Evolutionary conservation across 2,888 invertebrate genomes (phyloP).

Genomic region (Cancer borealis): DNA sequence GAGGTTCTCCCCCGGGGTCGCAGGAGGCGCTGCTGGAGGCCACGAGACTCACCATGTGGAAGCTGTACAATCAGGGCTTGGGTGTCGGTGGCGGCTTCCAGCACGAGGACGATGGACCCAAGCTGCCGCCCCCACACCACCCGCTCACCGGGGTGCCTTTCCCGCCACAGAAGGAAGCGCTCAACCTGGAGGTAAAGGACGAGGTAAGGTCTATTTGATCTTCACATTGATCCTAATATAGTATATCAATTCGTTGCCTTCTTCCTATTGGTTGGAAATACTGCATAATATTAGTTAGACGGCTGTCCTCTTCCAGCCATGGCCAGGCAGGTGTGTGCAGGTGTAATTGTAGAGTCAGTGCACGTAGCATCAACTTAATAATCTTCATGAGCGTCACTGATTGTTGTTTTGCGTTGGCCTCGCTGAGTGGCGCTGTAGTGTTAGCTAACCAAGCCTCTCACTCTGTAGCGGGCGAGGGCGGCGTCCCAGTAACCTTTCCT

Average conservation of each 20-base stretch:
- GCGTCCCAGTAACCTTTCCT: not conserved
- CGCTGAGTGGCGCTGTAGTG: not conserved
- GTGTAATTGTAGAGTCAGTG: not conserved
- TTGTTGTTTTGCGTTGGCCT: not conserved
- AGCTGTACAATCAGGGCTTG: conserved; percentile 85
- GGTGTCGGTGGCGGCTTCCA: conserved; percentile 66
- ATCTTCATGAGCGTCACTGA: not conserved
- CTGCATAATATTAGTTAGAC: not conserved
- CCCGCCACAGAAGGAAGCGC: conserved; percentile 88
- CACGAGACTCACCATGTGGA: conserved; percentile 90
- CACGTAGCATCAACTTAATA: not conserved
- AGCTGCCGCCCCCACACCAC: conserved; percentile 72
- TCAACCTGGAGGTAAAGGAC: conserved; percentile 85
- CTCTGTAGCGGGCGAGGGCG: not conserved
- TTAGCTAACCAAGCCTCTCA: not conserved
- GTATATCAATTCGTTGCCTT: not conserved
- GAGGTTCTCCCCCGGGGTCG: conserved; percentile 75
- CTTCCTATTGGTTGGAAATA: not conserved
- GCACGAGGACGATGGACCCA: conserved; percentile 69
- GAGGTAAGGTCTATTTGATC: conserved; percentile 65
- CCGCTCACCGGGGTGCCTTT: conserved; percentile 74
- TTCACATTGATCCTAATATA: not conserved
- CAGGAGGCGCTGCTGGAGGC: conserved; percentile 85
- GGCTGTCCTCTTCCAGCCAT: not conserved
- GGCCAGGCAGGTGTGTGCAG: not conserved